Evolutionary conservation across 2,113 vertebrate genomes (phyloP), one percentile per base, ranked within the genome.

Genomic region (Cottus gobio): DNA sequence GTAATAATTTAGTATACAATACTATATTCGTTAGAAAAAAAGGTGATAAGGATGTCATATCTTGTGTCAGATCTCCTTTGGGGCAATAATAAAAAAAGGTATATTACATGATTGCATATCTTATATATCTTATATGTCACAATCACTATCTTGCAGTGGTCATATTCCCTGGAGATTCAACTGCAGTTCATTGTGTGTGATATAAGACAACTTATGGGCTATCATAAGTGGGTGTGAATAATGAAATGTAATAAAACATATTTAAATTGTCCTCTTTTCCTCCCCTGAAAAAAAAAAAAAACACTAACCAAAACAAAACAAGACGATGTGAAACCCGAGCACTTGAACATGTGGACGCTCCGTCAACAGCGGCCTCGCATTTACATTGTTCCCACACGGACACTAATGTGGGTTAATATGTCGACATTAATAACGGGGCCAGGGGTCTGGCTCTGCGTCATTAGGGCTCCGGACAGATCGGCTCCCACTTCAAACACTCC

Each of bases 401-500:
- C 65, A 68, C 46, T 50, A 50, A 50, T 50, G 48, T 52, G 48
- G 77, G 75, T 69, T 68, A n/a, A 68, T 60, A 60, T 50, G 34
- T 28, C 64, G 84, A 65, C 61, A 67, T 37, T 66, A 77, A 79
- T 60, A 20, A 34, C 3, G 12, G 39, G 39, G 82, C 78, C 66
- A 31, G 54, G 67, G 79, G 68, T 91, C 84, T 83, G 89, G 63
- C 22, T 80, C 20, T 91, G 90, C 88, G 84, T 92, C 88, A 92
- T 79, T 75, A 80, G 42, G 80, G 74, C 91, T 88, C 77, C 54
- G 86, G 85, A 85, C 89, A 16, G 86, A 90, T 89, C 88, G 83
- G 89, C 83, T 91, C 54, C 75, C 86, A 85, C 89, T 90, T 91
- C 88, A 89, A 84, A 90, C 91, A 83, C 81, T 89, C 31, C 85